These are phyloP conservation scores for Cichlasoma orientale DNA, from an alignment of 2,797 vertebrate genomes.

Conservation along the genomic window DNA sequence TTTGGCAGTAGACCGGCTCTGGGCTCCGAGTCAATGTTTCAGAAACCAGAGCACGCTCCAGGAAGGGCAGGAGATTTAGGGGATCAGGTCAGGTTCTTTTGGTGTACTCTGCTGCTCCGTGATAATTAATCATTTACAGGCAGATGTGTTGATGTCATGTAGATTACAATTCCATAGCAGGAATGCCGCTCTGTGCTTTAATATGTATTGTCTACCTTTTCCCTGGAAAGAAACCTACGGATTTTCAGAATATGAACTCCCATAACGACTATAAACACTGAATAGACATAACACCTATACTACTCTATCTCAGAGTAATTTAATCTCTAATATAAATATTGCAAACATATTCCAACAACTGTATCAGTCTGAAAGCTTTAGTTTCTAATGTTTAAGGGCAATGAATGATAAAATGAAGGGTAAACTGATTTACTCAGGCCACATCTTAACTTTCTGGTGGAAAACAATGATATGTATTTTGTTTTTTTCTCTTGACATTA, in stretches of 20 bases:
- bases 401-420: no score
- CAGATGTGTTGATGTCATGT: neutral
- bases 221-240: neutral
- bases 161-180: neutral
- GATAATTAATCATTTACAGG: neutral
- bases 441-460: no score
- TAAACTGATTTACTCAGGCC: no score
- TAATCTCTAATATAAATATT: no score
- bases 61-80: neutral
- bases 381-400: no score
- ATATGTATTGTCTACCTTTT: neutral
- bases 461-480: no score
- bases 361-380: no score
- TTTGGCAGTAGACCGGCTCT: neutral
- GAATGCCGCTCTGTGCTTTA: neutral
- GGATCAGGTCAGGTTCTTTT: neutral
- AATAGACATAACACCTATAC: neutral
- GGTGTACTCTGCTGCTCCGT: neutral
- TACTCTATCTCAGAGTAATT: no score
- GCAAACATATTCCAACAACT: no score
- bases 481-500: no score
- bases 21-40: conserved; percentile 16
- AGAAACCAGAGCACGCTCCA: conserved; percentile 9
- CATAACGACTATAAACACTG: neutral
- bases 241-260: no score